Evolutionary conservation across 53 echinoderm and acorn worm species (phyloP), one percentile per base, ranked within the genome.

Genomic region (Actinopyga echinites): DNA sequence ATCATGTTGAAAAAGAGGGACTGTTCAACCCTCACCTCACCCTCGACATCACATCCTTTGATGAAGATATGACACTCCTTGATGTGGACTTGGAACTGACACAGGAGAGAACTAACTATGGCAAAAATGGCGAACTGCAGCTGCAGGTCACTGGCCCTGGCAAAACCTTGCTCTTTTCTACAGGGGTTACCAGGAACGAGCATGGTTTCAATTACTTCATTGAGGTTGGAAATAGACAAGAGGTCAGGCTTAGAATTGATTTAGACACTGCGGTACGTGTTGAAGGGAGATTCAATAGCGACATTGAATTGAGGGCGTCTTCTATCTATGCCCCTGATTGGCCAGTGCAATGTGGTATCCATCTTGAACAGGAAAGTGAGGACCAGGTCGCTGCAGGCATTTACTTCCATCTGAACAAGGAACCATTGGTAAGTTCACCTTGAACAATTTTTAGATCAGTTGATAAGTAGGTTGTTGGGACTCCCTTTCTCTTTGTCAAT

Each of bases 261-360:
- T 42, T 71, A 0, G 19, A 71, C 34, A 71, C 40, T 8, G 40
- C 21, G 25, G 40, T 71, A 24, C 45, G 22, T 24, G 71, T 23
- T 40, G 45, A 6, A 6, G 42, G 2, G 15, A 23, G 8, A 40
- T 71, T 40, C 22, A 40, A 23, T 24, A 20, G 21, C 3, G 25
- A 43, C 12, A 23, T 71, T 23, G 45, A 44, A 8, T 15, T 71
- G 5, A 32, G 8, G 5, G 71, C 71, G 20, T 35, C 45, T 34
- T 71, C 71, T 22, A 71, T 71, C 19, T 71, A 71, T 22, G 71
- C 71, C 17, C 71, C 71, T 5, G 71, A 71, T 0, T 71, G 71
- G 71, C 71, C 71, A 42, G 26, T 71, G 25, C 40, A 15, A 6
- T 71, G 71, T 42, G 71, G 71, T 23, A 42, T 71, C 2, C 11